These are phyloP conservation scores for Cyprinodon variegatus DNA, from an alignment of 2,113 vertebrate genomes.

Conservation along the genomic window DNA sequence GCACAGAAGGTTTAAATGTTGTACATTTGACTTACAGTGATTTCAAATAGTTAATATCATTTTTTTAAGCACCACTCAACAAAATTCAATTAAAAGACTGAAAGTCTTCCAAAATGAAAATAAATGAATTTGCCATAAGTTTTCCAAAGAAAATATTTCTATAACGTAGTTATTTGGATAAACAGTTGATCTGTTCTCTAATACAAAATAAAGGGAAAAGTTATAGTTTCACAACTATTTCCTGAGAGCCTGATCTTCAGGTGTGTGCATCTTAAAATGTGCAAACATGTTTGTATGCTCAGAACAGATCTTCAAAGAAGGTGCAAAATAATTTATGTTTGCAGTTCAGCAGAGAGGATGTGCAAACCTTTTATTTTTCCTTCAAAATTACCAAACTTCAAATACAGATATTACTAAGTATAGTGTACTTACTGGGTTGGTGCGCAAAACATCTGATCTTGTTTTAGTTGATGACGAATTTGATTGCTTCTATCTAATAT, in stretches of 20 bases:
- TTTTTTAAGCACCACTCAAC: no score
- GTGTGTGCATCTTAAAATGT: no score
- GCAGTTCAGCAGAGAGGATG: no score
- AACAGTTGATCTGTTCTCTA: constrained; percentile 17
- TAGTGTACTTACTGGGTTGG: background rate
- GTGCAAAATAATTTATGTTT: no score
- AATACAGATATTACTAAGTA: no score
- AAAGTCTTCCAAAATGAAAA: no score
- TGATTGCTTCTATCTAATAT: background rate
- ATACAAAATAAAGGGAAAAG: constrained; percentile 20
- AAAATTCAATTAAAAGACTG: no score
- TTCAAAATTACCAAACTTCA: no score
- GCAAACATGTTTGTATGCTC: no score
- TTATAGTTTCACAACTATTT: constrained; percentile 59
- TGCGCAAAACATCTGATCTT: background rate
- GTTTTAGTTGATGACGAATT: background rate
- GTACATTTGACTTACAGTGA: background rate
- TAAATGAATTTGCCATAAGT: background rate
- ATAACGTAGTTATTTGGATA: constrained; percentile 10
- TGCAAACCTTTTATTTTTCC: no score
- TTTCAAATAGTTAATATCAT: no score
- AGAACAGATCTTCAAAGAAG: no score
- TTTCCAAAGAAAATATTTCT: background rate
- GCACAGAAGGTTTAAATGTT: constrained; percentile 82
- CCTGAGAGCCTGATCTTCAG: background rate